Conservation (phyloP, 2,113 vertebrate genomes). For the Acanthochromis polyacanthus region DNA sequence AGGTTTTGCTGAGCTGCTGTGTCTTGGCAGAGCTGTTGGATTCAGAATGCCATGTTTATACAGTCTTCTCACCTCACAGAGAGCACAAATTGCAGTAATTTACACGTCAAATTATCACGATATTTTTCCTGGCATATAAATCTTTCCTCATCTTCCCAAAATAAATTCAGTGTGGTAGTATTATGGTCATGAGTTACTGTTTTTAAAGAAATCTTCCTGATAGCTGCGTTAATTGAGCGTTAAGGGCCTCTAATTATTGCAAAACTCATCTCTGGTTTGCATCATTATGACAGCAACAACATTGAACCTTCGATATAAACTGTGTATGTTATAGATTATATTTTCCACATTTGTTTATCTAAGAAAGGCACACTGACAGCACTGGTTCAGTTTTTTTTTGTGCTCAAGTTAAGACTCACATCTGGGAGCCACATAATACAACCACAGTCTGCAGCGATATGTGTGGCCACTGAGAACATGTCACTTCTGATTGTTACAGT, state of each 20-base stretch:
- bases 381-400: not conserved
- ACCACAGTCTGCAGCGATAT: not conserved
- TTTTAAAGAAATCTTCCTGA: slow-evolving; percentile 58
- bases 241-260: slow-evolving; percentile 31
- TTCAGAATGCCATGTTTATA: slow-evolving; percentile 63
- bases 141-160: slow-evolving; percentile 28
- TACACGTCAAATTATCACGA: slow-evolving; percentile 45
- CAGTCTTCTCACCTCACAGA: slow-evolving; percentile 50
- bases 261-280: slow-evolving; percentile 34
- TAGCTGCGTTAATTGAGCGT: slow-evolving; percentile 48
- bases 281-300: slow-evolving; percentile 45
- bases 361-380: slow-evolving; percentile 4
- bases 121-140: slow-evolving; percentile 65
- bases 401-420: not conserved
- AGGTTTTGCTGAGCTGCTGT: slow-evolving; percentile 10
- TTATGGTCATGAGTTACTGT: slow-evolving; percentile 47
- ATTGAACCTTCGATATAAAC: not conserved
- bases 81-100: slow-evolving; percentile 60
- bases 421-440: not conserved
- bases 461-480: slow-evolving; percentile 19
- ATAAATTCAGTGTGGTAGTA: slow-evolving; percentile 27
- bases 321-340: not conserved
- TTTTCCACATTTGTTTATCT: slow-evolving; percentile 30
- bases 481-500: not conserved
- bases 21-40: slow-evolving; percentile 37